phyloP scores from a whole-genome alignment of 1,140 invertebrate species.

The Augochlora pura region DNA sequence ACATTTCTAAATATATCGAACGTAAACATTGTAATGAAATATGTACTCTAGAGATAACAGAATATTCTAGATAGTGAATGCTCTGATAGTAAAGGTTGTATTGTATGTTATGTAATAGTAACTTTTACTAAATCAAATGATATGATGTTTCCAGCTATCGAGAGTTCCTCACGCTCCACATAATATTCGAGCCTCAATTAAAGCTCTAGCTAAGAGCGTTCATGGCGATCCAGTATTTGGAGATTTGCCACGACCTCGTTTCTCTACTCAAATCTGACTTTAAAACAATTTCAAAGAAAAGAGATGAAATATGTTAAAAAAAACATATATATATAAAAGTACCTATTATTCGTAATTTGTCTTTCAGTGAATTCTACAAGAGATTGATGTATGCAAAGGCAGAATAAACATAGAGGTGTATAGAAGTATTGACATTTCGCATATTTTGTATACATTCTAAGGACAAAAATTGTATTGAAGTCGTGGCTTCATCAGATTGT shows the following conservation, averaged over 20 bases:
- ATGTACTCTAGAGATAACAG: no score
- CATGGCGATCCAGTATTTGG: conserved; percentile 92
- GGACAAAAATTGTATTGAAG: conserved; percentile 40
- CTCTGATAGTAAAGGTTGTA: no score
- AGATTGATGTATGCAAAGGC: conserved; percentile 52
- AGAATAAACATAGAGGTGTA: conserved; percentile 42
- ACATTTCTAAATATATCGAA: no score
- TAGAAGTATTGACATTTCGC: conserved; percentile 37
- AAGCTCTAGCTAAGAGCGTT: conserved; percentile 91
- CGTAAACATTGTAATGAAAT: no score
- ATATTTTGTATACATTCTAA: conserved; percentile 56
- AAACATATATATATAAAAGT: conserved; percentile 40
- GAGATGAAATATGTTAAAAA: conserved; percentile 39
- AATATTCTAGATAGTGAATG: no score
- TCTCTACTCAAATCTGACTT: conserved; percentile 89
- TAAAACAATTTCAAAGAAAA: conserved; percentile 23
- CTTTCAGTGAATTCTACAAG: conserved; percentile 49
- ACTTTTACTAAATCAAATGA: conserved; percentile 15
- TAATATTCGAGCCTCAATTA: conserved; percentile 93
- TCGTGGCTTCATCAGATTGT: conserved; percentile 32
- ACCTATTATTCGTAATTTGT: conserved; percentile 58
- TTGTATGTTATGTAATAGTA: neutral
- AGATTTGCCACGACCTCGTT: conserved; percentile 89
- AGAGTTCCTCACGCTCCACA: conserved; percentile 77
- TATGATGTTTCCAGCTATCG: conserved; percentile 62